These are phyloP conservation scores for Solea senegalensis DNA, from an alignment of 2,113 vertebrate species.

Conservation along the genomic window DNA sequence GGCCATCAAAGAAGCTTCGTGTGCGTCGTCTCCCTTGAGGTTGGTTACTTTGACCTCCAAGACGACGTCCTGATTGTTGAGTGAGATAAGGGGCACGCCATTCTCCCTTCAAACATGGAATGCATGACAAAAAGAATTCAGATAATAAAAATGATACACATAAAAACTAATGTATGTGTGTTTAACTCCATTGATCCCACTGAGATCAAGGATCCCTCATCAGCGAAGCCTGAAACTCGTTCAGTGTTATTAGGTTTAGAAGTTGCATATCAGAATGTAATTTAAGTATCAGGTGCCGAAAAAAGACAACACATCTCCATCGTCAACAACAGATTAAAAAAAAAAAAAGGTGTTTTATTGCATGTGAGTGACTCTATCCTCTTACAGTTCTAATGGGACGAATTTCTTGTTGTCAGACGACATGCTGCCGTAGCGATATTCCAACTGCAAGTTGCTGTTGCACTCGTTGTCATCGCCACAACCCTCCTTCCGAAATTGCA, in stretches of 20 bases:
- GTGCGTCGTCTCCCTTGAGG: conserved; percentile 89
- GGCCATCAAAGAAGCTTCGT: conserved; percentile 86
- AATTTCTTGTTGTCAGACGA: conserved; percentile 81
- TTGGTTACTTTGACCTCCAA: conserved; percentile 93
- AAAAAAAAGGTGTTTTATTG: not conserved
- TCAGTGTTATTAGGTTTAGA: too few species aligned
- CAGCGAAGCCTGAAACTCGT: too few species aligned
- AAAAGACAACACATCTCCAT: too few species aligned
- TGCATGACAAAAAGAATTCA: not conserved
- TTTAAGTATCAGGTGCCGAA: too few species aligned
- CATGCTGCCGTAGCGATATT: conserved; percentile 85
- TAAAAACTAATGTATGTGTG: not conserved
- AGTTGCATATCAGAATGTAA: too few species aligned
- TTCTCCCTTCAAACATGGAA: conserved; percentile 77
- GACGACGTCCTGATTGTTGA: conserved; percentile 89
- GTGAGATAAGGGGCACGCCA: conserved; percentile 82
- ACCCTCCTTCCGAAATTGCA: conserved; percentile 92
- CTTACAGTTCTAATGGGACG: conserved; percentile 85
- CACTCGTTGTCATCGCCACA: conserved; percentile 90
- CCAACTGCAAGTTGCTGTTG: conserved; percentile 88
- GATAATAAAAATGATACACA: not conserved
- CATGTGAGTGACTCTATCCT: not conserved
- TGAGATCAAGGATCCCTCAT: too few species aligned
- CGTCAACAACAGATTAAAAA: not conserved
- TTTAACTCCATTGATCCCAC: not conserved